Base-by-base conservation (phyloP, 2,888 invertebrate genomes). In the Oasisia sp. region DNA sequence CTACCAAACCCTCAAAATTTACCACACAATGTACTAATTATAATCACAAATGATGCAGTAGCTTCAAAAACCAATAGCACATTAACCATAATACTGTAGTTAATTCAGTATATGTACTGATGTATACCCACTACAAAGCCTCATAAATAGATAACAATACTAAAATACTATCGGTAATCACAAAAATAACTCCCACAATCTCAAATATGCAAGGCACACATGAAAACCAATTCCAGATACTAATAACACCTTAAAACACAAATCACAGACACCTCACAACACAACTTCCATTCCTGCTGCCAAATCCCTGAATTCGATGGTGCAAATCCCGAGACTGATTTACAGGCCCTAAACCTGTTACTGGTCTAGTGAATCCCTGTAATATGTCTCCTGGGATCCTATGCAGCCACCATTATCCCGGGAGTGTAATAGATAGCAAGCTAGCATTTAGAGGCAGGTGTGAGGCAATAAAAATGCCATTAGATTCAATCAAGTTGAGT, bases 401-500 rank as follows among this genome's bases (percentile, higher is more conserved):
- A 74, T 27, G 74, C 74, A 74, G n/a, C 74, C 0, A 56, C 9
- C 56, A 74, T 74, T 74, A 74, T 27, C 27, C 74, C 19, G 74
- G 27, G 74, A 14, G 74, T 14, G 74, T 74, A 74, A 74, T 74
- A 74, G 74, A n/a, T n/a, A 74, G 74, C 74, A 19, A 74, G 74
- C 27, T 27, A 74, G 19, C 74, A 27, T 74, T 74, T 74, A 74
- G 74, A 7, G 74, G 74, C 74, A 74, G 74, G 74, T 74, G 74
- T 74, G 74, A 74, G 74, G 27, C 74, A 74, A 74, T 74, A 74
- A 74, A 74, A 74, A n/a, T 8, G 14, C 74, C 74, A 74, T 74
- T 27, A 74, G 74, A 74, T 74, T 74, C 74, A 74, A 74, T 74
- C 74, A 74, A 74, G 74, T 74, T 74, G 74, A 27, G 74, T 74